Conservation (phyloP, 2,797 vertebrate genomes). For the Halcyon chelicuti region DNA sequence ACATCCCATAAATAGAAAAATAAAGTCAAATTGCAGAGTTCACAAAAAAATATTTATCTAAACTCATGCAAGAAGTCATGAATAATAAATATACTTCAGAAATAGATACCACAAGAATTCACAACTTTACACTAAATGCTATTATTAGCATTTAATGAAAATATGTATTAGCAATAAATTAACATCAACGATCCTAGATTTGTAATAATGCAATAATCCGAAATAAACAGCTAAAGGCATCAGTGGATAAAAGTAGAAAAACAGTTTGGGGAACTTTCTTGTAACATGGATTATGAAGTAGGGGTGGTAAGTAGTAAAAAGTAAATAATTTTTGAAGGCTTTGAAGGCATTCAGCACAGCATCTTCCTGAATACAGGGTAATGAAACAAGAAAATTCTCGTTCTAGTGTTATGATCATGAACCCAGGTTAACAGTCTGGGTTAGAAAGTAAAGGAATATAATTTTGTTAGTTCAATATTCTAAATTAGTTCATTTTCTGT, state of each 20-base stretch:
- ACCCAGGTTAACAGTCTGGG: background rate
- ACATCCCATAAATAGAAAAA: background rate
- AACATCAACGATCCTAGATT: background rate
- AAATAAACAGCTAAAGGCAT: background rate
- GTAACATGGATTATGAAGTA: background rate
- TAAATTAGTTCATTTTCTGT: slow-evolving; percentile 44
- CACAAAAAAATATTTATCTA: background rate
- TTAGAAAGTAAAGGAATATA: background rate
- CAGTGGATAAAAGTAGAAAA: background rate
- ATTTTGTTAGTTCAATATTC: slow-evolving; percentile 5
- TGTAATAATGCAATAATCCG: background rate
- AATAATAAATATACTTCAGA: slow-evolving; percentile 7
- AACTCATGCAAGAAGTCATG: background rate
- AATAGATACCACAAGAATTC: background rate
- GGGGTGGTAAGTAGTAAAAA: background rate
- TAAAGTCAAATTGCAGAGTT: background rate
- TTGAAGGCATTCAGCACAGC: background rate
- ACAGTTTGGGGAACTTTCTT: background rate
- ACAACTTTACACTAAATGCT: background rate
- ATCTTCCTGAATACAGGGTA: background rate
- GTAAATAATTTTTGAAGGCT: background rate
- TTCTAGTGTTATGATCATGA: background rate
- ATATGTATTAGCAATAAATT: background rate
- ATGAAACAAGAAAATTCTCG: background rate
- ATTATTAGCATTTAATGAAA: background rate